Evolutionary conservation across 2,797 vertebrate genomes (phyloP), one percentile per base, ranked within the genome.

Genomic region (Amblyraja radiata): DNA sequence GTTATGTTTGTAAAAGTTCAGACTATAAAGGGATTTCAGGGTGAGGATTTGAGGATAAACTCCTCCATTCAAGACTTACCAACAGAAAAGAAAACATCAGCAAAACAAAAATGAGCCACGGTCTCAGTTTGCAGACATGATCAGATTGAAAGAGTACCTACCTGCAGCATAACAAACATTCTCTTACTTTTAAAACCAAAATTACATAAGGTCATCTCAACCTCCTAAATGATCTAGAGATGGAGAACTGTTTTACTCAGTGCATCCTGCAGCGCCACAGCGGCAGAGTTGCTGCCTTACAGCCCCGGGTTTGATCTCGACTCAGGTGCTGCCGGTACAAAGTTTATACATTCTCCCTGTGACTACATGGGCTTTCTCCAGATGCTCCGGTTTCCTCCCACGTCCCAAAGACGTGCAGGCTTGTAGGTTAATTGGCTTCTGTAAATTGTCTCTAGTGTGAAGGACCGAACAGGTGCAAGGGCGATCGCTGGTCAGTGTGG

Each of bases 11-110:
- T 93, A 63, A 93, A 93, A 46, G 39, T 78, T 73, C 68, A 84
- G 23, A 54, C 84, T 58, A 93, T 63, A 93, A 92, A 93, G 71
- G 90, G 65, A 92, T 81, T 88, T 88, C 10, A 68, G 63, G 61
- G 36, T 68, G 84, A 68, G 61, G 16, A 18, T 63, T 36, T 54
- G 84, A 93, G 74, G 65, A 68, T 92, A 58, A 92, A n/a, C 71
- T 54, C 25, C 36, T 3, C 73, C 65, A 3, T 10, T 73, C 1
- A 88, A 81, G 84, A 71, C 21, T 46, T 0, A 93, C 94, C 93
- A 95, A 94, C 94, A 83, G 76, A 74, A 91, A 93, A 94, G 93
- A 93, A 94, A 94, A 93, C 73, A 54, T 36, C 10, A 28, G 92
- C 63, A n/a, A 54, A 93, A 93, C 86, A 36, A 78, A 88, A 77